phyloP scores from a whole-genome alignment of 2,888 invertebrate genomes.

The Caenorhabditis sp. region DNA sequence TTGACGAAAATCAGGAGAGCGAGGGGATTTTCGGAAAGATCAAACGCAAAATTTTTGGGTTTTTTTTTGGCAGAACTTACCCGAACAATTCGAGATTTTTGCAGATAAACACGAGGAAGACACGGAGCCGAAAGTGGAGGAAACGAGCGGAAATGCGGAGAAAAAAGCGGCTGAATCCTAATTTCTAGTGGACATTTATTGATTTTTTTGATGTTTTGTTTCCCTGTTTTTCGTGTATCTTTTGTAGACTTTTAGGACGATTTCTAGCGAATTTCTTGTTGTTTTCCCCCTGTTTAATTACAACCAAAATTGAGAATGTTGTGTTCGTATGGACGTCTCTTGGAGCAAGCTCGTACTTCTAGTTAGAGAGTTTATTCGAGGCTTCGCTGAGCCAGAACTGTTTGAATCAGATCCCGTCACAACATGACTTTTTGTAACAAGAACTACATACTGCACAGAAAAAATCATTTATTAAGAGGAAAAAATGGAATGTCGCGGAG shows the following conservation, averaged over 20 bases:
- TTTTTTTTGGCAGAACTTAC: neutral
- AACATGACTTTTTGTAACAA: no score
- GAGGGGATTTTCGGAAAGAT: constrained; percentile 62
- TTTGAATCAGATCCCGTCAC: no score
- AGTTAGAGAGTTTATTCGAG: no score
- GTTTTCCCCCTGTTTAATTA: neutral
- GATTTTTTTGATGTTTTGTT: constrained; percentile 23
- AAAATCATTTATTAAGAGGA: neutral
- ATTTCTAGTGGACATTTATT: constrained; percentile 12
- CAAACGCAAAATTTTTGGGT: constrained; percentile 63
- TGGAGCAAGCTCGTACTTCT: no score
- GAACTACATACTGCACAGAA: no score
- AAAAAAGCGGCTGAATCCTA: constrained; percentile 45
- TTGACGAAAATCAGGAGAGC: constrained; percentile 42
- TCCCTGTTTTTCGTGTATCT: constrained; percentile 10
- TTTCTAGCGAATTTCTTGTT: constrained; percentile 7
- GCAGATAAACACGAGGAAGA: constrained; percentile 10
- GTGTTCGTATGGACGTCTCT: no score
- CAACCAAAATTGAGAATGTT: no score
- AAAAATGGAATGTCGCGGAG: constrained; percentile 30
- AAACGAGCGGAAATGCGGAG: constrained; percentile 23
- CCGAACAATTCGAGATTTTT: constrained; percentile 1
- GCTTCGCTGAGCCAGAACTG: no score
- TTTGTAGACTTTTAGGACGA: constrained; percentile 7
- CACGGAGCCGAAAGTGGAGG: constrained; percentile 23